Evolutionary conservation across 2,888 invertebrate species (phyloP).

Genomic region (Euplexia lucipara): DNA sequence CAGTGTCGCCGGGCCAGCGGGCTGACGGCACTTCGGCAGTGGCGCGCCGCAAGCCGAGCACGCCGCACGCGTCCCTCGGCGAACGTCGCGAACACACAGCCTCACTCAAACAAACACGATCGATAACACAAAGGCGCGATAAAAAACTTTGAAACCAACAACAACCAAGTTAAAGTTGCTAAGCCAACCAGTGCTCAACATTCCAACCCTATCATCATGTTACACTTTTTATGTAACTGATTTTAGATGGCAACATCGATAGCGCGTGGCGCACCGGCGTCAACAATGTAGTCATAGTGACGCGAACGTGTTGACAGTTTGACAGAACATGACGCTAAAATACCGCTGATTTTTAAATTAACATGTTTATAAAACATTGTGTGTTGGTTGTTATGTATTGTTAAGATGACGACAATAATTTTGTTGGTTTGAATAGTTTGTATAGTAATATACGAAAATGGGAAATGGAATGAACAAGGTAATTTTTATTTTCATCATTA

Average conservation of each 20-base stretch:
- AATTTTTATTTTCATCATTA: conserved; percentile 69
- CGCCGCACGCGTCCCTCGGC: conserved; percentile 69
- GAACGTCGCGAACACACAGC: conserved; percentile 49
- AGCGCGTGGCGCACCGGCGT: conserved; percentile 82
- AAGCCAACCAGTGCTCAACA: conserved; percentile 42
- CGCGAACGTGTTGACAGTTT: conserved; percentile 84
- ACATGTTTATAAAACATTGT: conserved; percentile 71
- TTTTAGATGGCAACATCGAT: conserved; percentile 75
- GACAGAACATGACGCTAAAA: conserved; percentile 76
- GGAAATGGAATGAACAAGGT: conserved; percentile 98
- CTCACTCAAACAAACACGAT: conserved; percentile 72
- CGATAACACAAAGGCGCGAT: conserved; percentile 72
- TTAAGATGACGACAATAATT: conserved; percentile 79
- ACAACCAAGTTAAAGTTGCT: background rate
- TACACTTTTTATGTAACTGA: conserved; percentile 68
- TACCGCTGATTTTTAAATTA: conserved; percentile 72
- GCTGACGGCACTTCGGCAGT: conserved; percentile 73
- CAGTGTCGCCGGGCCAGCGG: conserved; percentile 78
- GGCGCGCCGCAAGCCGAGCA: conserved; percentile 80
- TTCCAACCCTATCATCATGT: conserved; percentile 60
- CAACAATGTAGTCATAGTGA: conserved; percentile 91
- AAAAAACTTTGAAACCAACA: conserved; percentile 59
- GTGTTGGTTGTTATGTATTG: conserved; percentile 71
- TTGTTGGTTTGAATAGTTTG: conserved; percentile 70
- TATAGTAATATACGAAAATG: conserved; percentile 84